Base-by-base conservation (phyloP, 1,140 invertebrate species). In the Drosophila malerkotliana region DNA sequence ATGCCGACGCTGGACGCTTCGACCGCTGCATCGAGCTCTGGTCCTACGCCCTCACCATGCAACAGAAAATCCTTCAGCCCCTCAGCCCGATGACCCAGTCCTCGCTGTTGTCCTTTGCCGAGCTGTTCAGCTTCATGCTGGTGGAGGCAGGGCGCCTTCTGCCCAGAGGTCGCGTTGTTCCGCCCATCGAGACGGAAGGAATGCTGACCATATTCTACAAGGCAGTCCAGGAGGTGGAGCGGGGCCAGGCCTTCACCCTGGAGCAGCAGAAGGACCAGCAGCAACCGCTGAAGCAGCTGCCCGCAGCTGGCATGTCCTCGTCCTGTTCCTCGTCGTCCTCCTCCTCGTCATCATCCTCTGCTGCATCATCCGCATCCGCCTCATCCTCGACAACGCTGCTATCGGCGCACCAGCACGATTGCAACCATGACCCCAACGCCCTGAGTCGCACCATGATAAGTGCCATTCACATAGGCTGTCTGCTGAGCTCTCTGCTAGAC, bases 1-100 rank as follows among this genome's bases (percentile, higher is more conserved):
- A 98, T 92, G 98, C 98, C 14, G 98, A 98, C 92, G 96, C 97
- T 61, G 98, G 98, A 8, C 96, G 98, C 90, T 99, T 98, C 92
- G 94, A 95, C 74, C 94, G 97, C 54, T 99, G 98, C 92, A 97
- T 98, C 63, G 95, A 96, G 81, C 93, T 99, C 30, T 99, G 98
- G 98, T 97, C 97, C 92, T 98, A 99, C 92, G 98, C 98, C n/a
- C 93, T 99, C 8, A 97, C 98, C 90, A 98, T 98, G 96, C 98
- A 99, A 92, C 97, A 98, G 91, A 95, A 95, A 64, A 97, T 98
- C 92, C 93, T 98, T 54, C 97, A 98, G 78, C 96, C 97, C n/a
- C 93, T 99, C 7, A 98, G 97, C 92, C 96, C 97, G 4, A 97
- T 98, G 95, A 99, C 98, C 10, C 97, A 98, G 92, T 97, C 96